These are phyloP conservation scores for Alethe diademata DNA, from an alignment of 2,113 vertebrate genomes.

Conservation along the genomic window DNA sequence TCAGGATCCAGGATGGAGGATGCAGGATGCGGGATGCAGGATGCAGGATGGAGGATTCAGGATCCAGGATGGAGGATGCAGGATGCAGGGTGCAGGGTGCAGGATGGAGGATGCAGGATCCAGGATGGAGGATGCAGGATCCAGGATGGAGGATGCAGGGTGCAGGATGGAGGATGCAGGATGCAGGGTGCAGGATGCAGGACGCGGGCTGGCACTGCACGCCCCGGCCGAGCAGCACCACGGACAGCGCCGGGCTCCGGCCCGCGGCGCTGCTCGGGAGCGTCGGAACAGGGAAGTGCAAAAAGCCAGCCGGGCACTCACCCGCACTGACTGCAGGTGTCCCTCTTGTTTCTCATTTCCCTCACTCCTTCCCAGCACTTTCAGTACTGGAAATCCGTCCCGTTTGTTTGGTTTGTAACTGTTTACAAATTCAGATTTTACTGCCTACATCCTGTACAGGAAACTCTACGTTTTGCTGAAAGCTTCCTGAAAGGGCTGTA, in stretches of 20 bases:
- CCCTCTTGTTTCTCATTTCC: neutral
- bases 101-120: accelerated
- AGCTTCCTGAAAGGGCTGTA: neutral
- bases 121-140: accelerated
- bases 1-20: no score
- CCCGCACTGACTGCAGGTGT: slow-evolving; percentile 24
- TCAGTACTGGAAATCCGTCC: neutral
- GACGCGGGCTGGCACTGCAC: no score
- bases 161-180: neutral
- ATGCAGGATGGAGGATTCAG: accelerated
- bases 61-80: neutral
- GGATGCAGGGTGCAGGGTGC: neutral
- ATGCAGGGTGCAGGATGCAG: accelerated
- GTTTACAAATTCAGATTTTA: neutral
- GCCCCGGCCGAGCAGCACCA: neutral
- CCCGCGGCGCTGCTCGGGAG: neutral
- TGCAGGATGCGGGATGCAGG: accelerated
- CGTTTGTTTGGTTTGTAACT: neutral
- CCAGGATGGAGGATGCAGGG: no score
- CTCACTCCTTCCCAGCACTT: neutral
- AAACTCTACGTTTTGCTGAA: neutral
- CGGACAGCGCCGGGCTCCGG: neutral
- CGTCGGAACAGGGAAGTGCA: neutral
- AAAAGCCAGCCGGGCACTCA: neutral
- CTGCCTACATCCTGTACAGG: neutral